Conservation (phyloP, 1,140 invertebrate genomes). For the Triops longicaudatus region DNA sequence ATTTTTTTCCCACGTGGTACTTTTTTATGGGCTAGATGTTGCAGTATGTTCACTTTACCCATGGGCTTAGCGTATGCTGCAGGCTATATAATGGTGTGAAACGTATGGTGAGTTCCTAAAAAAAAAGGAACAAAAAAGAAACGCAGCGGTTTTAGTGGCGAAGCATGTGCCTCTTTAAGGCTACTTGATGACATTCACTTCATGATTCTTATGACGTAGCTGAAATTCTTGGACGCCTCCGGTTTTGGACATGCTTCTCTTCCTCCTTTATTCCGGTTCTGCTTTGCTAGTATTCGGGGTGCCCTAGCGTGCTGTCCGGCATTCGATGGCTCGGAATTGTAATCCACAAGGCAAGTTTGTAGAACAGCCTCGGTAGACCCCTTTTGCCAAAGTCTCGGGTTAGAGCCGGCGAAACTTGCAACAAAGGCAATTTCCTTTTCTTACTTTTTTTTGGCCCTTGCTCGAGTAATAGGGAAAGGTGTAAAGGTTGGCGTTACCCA, state of each 20-base stretch:
- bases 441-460: not conserved
- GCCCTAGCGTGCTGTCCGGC: not conserved
- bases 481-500: not conserved
- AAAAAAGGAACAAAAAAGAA: not conserved
- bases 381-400: not conserved
- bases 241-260: not conserved
- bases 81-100: too few species aligned
- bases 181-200: not conserved
- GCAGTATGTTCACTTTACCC: too few species aligned
- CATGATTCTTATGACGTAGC: conserved; percentile 7
- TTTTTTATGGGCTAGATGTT: too few species aligned
- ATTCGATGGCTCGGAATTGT: not conserved
- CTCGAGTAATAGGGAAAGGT: not conserved
- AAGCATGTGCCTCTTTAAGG: not conserved
- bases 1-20: too few species aligned
- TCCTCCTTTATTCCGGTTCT: not conserved
- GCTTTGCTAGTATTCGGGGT: not conserved
- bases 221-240: not conserved
- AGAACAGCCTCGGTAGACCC: not conserved
- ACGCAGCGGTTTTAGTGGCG: not conserved
- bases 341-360: not conserved
- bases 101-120: too few species aligned
- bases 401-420: not conserved
- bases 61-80: too few species aligned
- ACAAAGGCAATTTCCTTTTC: not conserved